Conservation (phyloP, 2,113 vertebrate genomes). For the Phasianus colchicus region DNA sequence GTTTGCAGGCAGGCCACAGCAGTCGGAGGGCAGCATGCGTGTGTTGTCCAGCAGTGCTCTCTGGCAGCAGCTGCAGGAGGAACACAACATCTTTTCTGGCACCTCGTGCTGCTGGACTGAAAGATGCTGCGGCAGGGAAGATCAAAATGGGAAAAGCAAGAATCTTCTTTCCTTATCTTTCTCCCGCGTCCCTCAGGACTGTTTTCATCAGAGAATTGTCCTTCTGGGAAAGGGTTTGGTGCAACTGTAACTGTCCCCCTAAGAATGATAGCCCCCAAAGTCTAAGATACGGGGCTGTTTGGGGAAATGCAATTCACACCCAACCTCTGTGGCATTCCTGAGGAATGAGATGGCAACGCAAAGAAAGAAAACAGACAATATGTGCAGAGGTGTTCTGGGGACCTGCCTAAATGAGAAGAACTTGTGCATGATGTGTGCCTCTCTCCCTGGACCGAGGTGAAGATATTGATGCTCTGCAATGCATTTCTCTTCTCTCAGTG, state of each 20-base stretch:
- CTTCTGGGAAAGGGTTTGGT: background rate
- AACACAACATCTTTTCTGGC: background rate
- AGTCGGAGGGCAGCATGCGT: background rate
- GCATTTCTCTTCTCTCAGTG: background rate
- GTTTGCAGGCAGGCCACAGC: background rate
- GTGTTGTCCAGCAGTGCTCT: rapidly evolving
- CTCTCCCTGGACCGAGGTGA: background rate
- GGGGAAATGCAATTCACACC: background rate
- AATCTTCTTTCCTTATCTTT: background rate
- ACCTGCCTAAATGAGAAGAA: background rate
- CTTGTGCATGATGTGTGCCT: background rate
- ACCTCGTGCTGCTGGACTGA: background rate
- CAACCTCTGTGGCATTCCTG: background rate
- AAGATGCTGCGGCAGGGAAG: background rate
- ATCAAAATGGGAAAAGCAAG: background rate
- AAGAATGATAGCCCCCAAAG: background rate
- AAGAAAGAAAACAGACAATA: background rate
- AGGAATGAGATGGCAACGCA: background rate
- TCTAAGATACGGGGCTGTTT: background rate
- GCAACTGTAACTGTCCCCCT: background rate
- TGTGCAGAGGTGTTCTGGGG: background rate
- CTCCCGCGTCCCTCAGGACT: background rate
- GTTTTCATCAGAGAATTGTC: background rate
- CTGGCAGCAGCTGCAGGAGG: background rate
- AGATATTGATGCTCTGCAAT: background rate